Conservation (phyloP, 1,140 invertebrate genomes). For the Drosophila sulfurigaster region DNA sequence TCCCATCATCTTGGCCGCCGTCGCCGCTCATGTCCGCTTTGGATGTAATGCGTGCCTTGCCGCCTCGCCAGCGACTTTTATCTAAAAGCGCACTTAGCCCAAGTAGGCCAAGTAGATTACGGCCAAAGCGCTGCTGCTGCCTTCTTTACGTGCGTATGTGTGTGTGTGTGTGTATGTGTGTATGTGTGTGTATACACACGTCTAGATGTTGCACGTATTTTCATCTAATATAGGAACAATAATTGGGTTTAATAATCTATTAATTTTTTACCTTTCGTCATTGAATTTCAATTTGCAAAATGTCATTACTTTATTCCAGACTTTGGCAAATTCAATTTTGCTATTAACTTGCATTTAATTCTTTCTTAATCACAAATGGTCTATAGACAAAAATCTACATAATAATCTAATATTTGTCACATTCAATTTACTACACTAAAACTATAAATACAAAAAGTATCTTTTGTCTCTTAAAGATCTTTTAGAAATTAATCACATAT, state of each 20-base stretch:
- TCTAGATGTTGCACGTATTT: neutral
- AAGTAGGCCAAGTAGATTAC: slow-evolving; percentile 82
- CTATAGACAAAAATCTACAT: no score
- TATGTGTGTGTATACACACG: slow-evolving; percentile 14
- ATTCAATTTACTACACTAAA: no score
- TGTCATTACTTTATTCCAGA: neutral
- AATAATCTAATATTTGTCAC: no score
- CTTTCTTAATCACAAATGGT: no score
- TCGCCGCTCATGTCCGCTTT: neutral
- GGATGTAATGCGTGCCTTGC: slow-evolving; percentile 67
- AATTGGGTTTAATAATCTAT: slow-evolving; percentile 35
- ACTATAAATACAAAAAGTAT: no score
- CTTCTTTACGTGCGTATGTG: neutral
- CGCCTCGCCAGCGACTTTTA: slow-evolving; percentile 73
- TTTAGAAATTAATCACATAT: no score
- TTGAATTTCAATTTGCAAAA: slow-evolving; percentile 12
- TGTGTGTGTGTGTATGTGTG: slow-evolving; percentile 16
- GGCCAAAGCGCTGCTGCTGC: slow-evolving; percentile 55
- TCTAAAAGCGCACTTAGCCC: slow-evolving; percentile 81
- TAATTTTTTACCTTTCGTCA: slow-evolving; percentile 2
- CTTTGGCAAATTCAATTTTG: neutral
- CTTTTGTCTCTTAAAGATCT: no score
- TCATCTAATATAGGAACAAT: slow-evolving; percentile 7
- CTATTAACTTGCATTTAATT: no score
- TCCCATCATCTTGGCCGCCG: neutral